Evolutionary conservation across 2,888 invertebrate genomes (phyloP).

Genomic region (Smittia aterrima): DNA sequence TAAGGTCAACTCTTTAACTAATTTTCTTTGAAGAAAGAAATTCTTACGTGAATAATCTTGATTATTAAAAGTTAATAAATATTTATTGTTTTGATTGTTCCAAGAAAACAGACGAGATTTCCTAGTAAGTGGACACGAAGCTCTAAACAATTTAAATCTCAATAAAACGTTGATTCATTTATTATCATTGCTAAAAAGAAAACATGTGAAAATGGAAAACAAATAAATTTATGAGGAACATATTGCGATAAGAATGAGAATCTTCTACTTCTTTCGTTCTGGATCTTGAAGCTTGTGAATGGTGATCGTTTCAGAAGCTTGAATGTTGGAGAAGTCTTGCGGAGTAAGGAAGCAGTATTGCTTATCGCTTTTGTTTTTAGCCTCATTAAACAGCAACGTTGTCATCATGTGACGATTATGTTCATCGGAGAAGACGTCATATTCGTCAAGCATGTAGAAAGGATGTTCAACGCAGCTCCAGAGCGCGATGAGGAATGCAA

Average conservation of each 20-base stretch:
- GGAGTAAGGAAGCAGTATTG: constrained; percentile 93
- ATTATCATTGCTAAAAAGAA: too few relatives aligned
- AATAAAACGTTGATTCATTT: too few relatives aligned
- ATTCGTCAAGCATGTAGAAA: constrained; percentile 93
- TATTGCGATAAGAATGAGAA: too few relatives aligned
- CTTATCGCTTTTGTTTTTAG: constrained; percentile 62
- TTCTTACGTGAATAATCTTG: too few relatives aligned
- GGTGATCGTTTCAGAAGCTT: constrained; percentile 56
- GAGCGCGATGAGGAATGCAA: constrained; percentile 86
- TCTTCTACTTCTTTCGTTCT: constrained; percentile 69
- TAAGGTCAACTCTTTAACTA: too few relatives aligned
- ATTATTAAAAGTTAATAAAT: too few relatives aligned
- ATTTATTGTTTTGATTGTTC: too few relatives aligned
- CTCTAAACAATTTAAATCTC: not conserved
- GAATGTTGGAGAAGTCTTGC: constrained; percentile 65
- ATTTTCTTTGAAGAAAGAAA: too few relatives aligned
- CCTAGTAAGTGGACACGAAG: not conserved
- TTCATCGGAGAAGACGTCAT: constrained; percentile 95
- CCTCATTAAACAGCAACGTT: constrained; percentile 73
- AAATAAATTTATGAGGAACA: too few relatives aligned
- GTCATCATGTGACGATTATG: constrained; percentile 77
- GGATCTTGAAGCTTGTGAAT: constrained; percentile 74
- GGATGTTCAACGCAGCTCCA: constrained; percentile 93
- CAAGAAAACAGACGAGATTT: not conserved
- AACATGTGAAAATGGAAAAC: too few relatives aligned